Evolutionary conservation across 2,113 vertebrate species (phyloP).

Genomic region (Xiphorhynchus elegans): DNA sequence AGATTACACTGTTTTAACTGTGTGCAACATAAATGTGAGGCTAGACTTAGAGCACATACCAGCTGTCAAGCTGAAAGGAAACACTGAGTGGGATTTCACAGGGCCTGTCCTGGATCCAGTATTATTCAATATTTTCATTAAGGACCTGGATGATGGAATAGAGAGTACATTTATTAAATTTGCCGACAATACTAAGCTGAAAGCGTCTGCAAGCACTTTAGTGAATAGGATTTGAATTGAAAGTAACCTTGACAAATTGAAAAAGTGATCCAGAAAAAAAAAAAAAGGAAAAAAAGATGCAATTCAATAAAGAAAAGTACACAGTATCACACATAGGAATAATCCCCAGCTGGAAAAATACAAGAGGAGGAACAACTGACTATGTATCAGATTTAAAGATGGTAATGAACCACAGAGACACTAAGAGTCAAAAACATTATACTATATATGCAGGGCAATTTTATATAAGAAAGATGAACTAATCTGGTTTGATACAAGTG

Average conservation of each 20-base stretch:
- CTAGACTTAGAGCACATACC: background rate
- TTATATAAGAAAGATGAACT: background rate
- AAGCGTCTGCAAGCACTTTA: constrained; percentile 56
- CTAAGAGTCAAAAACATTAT: background rate
- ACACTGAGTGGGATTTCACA: background rate
- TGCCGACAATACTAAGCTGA: constrained; percentile 39
- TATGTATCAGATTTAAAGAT: background rate
- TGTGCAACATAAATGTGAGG: background rate
- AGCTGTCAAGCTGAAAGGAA: background rate
- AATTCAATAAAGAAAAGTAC: constrained; percentile 12
- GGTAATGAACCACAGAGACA: background rate
- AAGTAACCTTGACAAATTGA: constrained; percentile 54
- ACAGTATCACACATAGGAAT: background rate
- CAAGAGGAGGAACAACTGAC: background rate
- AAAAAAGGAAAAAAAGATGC: background rate
- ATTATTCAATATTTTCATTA: constrained; percentile 64
- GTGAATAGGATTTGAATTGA: constrained; percentile 50
- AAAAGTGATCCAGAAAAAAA: background rate
- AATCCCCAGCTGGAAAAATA: background rate
- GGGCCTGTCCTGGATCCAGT: constrained; percentile 3
- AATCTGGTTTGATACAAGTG: background rate
- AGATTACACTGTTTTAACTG: background rate
- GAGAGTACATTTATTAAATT: constrained; percentile 49
- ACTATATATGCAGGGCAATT: background rate
- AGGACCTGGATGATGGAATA: constrained; percentile 58